These are phyloP conservation scores for Malurus splendens DNA, from an alignment of 2,797 vertebrate genomes.

Conservation along the genomic window DNA sequence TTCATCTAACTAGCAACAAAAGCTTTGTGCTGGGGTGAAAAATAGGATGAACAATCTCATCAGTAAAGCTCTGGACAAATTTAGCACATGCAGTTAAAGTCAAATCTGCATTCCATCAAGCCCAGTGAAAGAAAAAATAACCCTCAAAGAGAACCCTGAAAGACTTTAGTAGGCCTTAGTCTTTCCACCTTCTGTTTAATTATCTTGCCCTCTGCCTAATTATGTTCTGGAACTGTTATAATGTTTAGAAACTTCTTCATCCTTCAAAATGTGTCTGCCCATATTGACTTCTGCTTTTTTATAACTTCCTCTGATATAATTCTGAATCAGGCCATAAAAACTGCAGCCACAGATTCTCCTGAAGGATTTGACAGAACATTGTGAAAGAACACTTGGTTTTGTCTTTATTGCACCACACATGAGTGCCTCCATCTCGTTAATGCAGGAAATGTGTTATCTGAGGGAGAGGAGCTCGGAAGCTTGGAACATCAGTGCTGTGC, in stretches of 20 bases:
- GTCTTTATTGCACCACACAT: conserved; percentile 49
- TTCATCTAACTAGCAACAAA: background rate
- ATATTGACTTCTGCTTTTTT: background rate
- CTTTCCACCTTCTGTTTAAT: background rate
- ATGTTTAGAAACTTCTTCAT: background rate
- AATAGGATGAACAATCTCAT: background rate
- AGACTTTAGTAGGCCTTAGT: background rate
- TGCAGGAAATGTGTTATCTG: conserved; percentile 43
- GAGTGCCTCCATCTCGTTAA: conserved; percentile 46
- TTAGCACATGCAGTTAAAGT: background rate
- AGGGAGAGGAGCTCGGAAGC: background rate
- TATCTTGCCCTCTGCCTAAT: background rate
- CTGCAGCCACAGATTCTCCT: background rate
- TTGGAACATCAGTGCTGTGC: background rate
- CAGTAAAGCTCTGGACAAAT: background rate
- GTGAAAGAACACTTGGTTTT: conserved; percentile 28
- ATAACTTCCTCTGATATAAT: background rate
- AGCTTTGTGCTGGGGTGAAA: background rate
- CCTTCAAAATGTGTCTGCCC: background rate
- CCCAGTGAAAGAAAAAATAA: background rate
- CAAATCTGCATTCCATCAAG: background rate
- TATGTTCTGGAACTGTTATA: background rate
- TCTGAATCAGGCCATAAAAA: background rate
- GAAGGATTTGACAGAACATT: background rate
- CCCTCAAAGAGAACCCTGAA: background rate